phyloP scores from a whole-genome alignment of 1,140 invertebrate genomes.

The Drosophila burlai region DNA sequence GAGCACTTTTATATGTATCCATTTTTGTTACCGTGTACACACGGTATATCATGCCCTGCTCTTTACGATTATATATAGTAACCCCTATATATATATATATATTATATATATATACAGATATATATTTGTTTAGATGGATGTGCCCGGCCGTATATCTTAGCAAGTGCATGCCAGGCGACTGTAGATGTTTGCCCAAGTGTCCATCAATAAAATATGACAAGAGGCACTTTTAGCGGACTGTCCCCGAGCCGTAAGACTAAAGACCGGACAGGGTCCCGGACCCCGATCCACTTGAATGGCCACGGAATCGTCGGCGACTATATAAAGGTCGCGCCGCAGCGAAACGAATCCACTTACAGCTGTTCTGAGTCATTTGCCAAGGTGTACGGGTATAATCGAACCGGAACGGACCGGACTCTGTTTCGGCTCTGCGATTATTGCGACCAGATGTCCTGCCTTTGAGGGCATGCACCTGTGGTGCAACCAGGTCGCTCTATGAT shows the following conservation, averaged over 20 bases:
- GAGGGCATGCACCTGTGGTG: constrained; percentile 31
- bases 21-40: background rate
- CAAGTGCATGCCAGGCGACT: constrained; percentile 32
- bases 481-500: constrained; percentile 12
- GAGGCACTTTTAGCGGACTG: constrained; percentile 42
- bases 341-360: constrained; percentile 33
- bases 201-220: constrained; percentile 70
- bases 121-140: constrained; percentile 29
- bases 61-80: constrained; percentile 11
- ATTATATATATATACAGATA: constrained; percentile 3
- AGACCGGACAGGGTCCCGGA: constrained; percentile 12
- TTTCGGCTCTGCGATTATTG: background rate
- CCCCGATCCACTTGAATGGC: constrained; percentile 8
- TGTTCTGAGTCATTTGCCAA: constrained; percentile 51
- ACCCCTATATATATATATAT: background rate
- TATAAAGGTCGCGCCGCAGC: constrained; percentile 38
- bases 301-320: constrained; percentile 17
- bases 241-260: constrained; percentile 27
- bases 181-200: constrained; percentile 51
- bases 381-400: constrained; percentile 16
- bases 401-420: constrained; percentile 1
- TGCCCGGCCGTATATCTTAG: constrained; percentile 31
- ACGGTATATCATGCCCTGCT: background rate
- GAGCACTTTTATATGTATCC: background rate
- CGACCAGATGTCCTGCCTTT: constrained; percentile 36